Evolutionary conservation across 37 sponge, comb jelly and placozoan genomes (phyloP), one percentile per base, ranked within the genome.

Genomic region (Aplysina aerophoba): DNA sequence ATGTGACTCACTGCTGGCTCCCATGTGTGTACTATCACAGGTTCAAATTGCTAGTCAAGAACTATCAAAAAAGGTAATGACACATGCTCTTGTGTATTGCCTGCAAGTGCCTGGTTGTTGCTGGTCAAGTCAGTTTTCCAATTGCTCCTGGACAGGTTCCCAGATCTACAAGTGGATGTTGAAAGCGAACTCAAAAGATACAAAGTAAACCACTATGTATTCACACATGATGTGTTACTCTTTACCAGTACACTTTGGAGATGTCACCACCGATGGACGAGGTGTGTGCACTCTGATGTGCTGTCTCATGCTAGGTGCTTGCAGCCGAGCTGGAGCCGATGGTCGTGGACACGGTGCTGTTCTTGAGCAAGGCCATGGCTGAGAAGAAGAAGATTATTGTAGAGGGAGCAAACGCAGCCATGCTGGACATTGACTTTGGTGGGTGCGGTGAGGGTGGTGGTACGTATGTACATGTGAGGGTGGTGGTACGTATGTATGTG

Each of bases 341-440:
- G 87, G 93, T 98, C 33, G 81, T 84, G 62, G 97, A 99, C 69
- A 93, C 99, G 40, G 94, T 97, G 15, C 41, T 55, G 41, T 84
- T 79, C 31, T 57, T 98, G 73, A 90, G 94, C 79, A 68, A 78
- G 28, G 89, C 91, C 19, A 88, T 98, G 11, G 40, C 66, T 24
- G 79, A 79, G 0, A 80, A 84, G 34, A 90, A 94, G 87, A 91
- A 86, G 37, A 83, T 99, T 0, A 6, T 99, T 3, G 95, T 99
- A 21, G 99, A 99, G 79, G 99, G 99, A 56, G 99, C 99, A 20
- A 99, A 99, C 88, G 99, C 99, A n/a, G 87, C 94, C 31, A 96
- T 99, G 97, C 82, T 99, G 73, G 99, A 99, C 79, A 95, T 97
- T 71, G 99, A 99, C 79, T 96, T 99, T 87, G 99, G 96, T 93